Evolutionary conservation across 2,888 invertebrate species (phyloP), one percentile per base, ranked within the genome.

Genomic region (Apodemia duryi): DNA sequence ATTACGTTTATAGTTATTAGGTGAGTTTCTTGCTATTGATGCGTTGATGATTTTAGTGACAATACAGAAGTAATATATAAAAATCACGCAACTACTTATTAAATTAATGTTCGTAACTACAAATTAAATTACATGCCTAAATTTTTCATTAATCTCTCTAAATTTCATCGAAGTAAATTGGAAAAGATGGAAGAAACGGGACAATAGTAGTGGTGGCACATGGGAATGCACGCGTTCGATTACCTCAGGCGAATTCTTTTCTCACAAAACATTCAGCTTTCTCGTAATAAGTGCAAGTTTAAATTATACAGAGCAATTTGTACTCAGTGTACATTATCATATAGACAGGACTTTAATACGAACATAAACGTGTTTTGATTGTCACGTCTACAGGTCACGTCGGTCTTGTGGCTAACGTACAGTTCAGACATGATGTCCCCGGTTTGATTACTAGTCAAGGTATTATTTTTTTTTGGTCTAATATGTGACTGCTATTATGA

Each of bases 241-340:
- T 75, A 84, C 88, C 81, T 72, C 78, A 74, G 87, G 86, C 86
- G 70, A 80, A 80, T 83, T 85, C 85, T 84, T 83, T 80, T 80
- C 81, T 83, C 79, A 73, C 76, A 77, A 74, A 75, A 75, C 74
- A 73, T 71, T 75, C 80, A 78, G 78, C 77, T 82, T 75, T 74
- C 71, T 79, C 75, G 80, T 85, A 84, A 86, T 85, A 79, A 83
- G 78, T 76, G 71, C 77, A 80, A 82, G 83, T 77, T 71, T 73
- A 72, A 75, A 76, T 76, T 79, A 75, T 74, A 78, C 77, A 72
- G 75, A 76, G 46, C 75, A 71, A 69, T 65, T 71, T 71, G 70
- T 70, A 71, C 28, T 46, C 5, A 6, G 38, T 38, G 38, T 38
- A 13, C 5, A 46, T 46, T 46, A 46, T 13, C 46, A 46, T 46